Conservation (phyloP, 2,113 vertebrate genomes). For the Chauna torquata region DNA sequence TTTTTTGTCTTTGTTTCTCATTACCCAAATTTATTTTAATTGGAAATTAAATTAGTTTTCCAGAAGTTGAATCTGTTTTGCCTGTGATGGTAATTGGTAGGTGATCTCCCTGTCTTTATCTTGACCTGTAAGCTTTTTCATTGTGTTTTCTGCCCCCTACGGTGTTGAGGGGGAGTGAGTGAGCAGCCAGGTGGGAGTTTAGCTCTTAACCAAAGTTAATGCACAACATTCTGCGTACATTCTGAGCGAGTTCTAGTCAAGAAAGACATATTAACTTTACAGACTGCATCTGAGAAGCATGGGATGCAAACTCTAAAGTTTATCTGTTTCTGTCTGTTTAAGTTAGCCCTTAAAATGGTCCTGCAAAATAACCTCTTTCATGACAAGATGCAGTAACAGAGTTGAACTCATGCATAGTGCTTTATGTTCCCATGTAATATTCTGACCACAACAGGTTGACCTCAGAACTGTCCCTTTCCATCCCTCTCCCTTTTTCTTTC, state of each 20-base stretch:
- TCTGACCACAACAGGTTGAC: not conserved
- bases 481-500: not conserved
- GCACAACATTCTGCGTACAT: not conserved
- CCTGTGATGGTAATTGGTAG: not conserved
- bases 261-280: not conserved
- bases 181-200: not conserved
- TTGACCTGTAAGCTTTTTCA: not conserved
- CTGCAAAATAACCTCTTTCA: not conserved
- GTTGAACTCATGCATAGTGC: not conserved
- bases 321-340: not conserved
- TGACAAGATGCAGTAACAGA: not conserved
- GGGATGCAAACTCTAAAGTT: not conserved
- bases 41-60: not conserved
- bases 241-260: not conserved
- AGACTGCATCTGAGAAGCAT: not conserved
- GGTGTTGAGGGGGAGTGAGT: not conserved
- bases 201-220: not conserved
- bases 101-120: not conserved
- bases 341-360: not conserved
- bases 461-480: not conserved
- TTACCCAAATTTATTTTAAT: not conserved
- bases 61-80: not conserved
- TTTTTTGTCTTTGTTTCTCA: not conserved
- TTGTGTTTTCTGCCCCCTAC: not conserved
- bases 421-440: not conserved